Base-by-base conservation (phyloP, 2,888 invertebrate genomes). In the Diarsia brunnea region DNA sequence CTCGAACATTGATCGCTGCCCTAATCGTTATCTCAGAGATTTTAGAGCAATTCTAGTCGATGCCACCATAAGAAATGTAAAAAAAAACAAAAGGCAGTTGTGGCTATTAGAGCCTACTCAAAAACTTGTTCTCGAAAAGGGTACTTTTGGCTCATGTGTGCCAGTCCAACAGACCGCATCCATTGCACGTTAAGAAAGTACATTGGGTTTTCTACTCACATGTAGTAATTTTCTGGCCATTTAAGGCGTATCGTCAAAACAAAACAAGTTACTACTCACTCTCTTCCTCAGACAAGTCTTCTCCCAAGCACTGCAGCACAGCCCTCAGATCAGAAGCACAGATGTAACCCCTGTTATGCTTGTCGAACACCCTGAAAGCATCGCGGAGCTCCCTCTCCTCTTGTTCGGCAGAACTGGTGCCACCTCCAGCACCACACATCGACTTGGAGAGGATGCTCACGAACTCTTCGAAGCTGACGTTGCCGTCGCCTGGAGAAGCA, bases 331-430 rank as follows among this genome's bases (percentile, higher is more conserved):
- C 99, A 0, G 98, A 98, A 4, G 98, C 98, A 69, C 98, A 98
- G 89, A 99, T 99, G 92, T 98, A 99, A 0, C 99, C 98, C n/a
- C 98, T 97, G 94, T 98, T 98, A 91, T 98, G 98, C 90, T 99
- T 99, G 93, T 99, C 99, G 91, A 99, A 99, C 27, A 98, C 98
- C 83, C 98, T 97, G 94, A 99, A 98, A 12, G 98, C 98, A 91
- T 99, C 99, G 38, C 98, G 95, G 16, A 98, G 94, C 89, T 98
- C 98, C 75, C 98, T 97, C 90, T 98, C 98, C 92, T 98, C 98
- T 90, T 98, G 98, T 90, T 98, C 98, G 0, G 97, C 97, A 0
- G 97, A 97, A 53, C 97, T 97, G 76, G 97, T 97, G 45, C 97
- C 96, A 43, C 95, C 97, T 10, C 97, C 97, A 55, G 97, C 97